A percentile compares a stretch with the other conserved stretches of the same genome.
These are phyloP conservation scores for Schizotus pectinicornis DNA, from an alignment of 2,888 invertebrate genomes.

Conservation along the genomic window DNA sequence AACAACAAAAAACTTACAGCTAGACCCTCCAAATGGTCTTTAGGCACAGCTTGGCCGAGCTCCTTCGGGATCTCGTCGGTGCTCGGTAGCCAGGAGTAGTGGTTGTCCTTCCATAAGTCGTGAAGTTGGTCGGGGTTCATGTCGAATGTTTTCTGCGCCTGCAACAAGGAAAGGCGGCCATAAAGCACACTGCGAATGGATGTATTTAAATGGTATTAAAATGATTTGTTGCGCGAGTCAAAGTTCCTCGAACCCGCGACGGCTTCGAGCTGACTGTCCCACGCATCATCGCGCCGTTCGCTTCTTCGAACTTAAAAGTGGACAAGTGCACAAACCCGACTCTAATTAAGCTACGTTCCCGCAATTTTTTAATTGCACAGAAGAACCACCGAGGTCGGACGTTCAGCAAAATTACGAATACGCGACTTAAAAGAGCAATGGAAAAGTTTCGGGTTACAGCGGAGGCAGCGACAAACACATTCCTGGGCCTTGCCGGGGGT, in stretches of 20 bases:
- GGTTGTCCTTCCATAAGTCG: conserved; percentile 56
- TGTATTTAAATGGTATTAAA: conserved; percentile 11
- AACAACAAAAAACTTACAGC: conserved; percentile 52
- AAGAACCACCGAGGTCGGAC: no score
- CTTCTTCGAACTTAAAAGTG: conserved; percentile 15
- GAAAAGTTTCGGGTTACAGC: no score
- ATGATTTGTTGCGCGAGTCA: conserved; percentile 22
- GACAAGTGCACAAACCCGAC: background rate
- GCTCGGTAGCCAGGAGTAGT: conserved; percentile 62
- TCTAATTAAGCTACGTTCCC: no score
- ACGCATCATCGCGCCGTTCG: conserved; percentile 8
- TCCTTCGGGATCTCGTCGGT: conserved; percentile 60
- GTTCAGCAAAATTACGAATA: no score
- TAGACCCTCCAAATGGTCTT: conserved; percentile 56
- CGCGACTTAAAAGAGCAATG: no score
- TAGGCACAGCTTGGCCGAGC: conserved; percentile 55
- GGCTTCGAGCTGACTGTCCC: conserved; percentile 1
- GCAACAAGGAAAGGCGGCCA: conserved; percentile 47
- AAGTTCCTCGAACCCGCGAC: conserved; percentile 29
- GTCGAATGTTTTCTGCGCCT: conserved; percentile 60
- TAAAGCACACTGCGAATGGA: background rate
- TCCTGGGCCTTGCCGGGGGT: no score
- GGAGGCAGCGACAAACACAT: no score
- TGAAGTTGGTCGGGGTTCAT: conserved; percentile 55
- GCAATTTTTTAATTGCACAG: no score